Conservation (phyloP, 2,888 invertebrate genomes). For the Abrostola triplasia region DNA sequence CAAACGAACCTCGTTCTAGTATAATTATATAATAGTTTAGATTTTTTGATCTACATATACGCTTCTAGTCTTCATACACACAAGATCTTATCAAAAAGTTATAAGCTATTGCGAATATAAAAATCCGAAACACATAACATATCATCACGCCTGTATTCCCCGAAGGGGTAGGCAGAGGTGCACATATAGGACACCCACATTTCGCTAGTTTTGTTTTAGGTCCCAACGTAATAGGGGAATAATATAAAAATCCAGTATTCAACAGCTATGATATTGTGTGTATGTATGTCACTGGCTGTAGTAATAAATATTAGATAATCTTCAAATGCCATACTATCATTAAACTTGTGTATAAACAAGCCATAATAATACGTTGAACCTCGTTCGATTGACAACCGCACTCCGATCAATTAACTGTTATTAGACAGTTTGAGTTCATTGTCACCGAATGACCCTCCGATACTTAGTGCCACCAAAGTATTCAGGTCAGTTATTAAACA, state of each 20-base stretch:
- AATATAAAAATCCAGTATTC: background rate
- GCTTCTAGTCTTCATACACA: background rate
- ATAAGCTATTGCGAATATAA: background rate
- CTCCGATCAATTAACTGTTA: constrained; percentile 63
- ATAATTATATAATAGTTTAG: background rate
- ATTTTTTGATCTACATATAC: too few species aligned
- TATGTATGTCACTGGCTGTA: too few species aligned
- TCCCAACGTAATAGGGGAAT: too few species aligned
- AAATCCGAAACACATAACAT: too few species aligned
- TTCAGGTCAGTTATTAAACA: constrained; percentile 70
- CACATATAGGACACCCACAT: too few species aligned
- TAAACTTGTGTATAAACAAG: constrained; percentile 50
- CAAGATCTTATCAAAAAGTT: background rate
- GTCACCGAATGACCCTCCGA: constrained; percentile 73
- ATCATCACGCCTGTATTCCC: too few species aligned
- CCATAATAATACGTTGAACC: constrained; percentile 47
- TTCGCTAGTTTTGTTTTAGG: too few species aligned
- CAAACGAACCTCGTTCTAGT: constrained; percentile 12
- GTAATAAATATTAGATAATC: constrained; percentile 10
- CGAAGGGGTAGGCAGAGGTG: too few species aligned
- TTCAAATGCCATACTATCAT: constrained; percentile 17
- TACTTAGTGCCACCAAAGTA: constrained; percentile 63
- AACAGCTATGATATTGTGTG: background rate
- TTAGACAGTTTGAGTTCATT: constrained; percentile 83
- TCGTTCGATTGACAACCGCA: constrained; percentile 62